Evolutionary conservation across 2,888 invertebrate genomes (phyloP).

Genomic region (Lochmaea capreae): DNA sequence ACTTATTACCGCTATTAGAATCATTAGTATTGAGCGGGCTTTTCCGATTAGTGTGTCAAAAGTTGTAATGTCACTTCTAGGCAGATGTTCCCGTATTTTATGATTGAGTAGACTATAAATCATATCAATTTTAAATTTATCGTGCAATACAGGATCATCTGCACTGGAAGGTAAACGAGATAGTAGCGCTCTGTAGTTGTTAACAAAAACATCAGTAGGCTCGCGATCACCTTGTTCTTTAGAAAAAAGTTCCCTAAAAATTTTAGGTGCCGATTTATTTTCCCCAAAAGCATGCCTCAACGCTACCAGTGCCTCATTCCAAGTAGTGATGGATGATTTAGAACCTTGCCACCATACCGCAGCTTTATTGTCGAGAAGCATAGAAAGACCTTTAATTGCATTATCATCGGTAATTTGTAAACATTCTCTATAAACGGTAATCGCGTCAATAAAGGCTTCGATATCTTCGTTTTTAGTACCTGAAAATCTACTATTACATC

Average conservation of each 20-base stretch:
- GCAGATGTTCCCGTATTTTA: slow-evolving; percentile 18
- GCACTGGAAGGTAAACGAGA: slow-evolving; percentile 17
- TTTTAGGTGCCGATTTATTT: slow-evolving; percentile 25
- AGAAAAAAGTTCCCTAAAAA: slow-evolving; percentile 25
- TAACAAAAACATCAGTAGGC: slow-evolving; percentile 29
- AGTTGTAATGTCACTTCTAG: slow-evolving; percentile 12
- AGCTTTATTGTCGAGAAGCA: slow-evolving; percentile 46
- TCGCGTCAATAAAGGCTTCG: slow-evolving; percentile 48
- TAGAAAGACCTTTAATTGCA: slow-evolving; percentile 49
- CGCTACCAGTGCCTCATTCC: slow-evolving; percentile 37
- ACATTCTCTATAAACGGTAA: slow-evolving; percentile 48
- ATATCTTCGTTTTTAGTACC: slow-evolving; percentile 40
- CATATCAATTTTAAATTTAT: slow-evolving; percentile 25
- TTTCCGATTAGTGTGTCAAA: slow-evolving; percentile 23
- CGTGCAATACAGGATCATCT: slow-evolving; percentile 21
- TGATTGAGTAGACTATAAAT: slow-evolving; percentile 21
- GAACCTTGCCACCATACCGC: slow-evolving; percentile 49
- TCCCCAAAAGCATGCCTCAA: slow-evolving; percentile 42
- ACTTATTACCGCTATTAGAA: slow-evolving; percentile 12
- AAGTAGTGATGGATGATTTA: slow-evolving; percentile 38
- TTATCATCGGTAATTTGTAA: too few relatives aligned
- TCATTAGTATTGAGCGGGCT: slow-evolving; percentile 10
- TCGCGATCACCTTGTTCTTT: slow-evolving; percentile 14
- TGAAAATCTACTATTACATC: slow-evolving; percentile 43
- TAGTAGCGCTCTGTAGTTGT: slow-evolving; percentile 23